These are phyloP conservation scores for Phyto melanocephala DNA, from an alignment of 2,888 invertebrate genomes.

Conservation along the genomic window DNA sequence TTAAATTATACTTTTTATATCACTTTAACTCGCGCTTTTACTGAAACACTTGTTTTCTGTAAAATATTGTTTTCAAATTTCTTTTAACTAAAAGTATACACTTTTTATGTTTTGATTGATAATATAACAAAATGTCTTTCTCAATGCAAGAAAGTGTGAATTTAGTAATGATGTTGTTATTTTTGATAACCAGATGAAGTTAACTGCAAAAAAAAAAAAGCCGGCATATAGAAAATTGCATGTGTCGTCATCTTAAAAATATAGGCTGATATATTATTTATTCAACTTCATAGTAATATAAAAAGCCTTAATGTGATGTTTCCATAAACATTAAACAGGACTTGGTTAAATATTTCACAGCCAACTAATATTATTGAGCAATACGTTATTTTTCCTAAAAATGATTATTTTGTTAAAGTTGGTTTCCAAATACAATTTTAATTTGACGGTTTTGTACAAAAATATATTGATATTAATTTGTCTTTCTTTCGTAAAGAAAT, in stretches of 20 bases:
- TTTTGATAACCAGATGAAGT: not conserved
- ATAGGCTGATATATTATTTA: not conserved
- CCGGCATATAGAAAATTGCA: no score
- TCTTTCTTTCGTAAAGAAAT: no score
- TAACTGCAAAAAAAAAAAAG: not conserved
- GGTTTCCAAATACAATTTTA: no score
- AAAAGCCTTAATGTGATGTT: no score
- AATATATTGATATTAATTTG: no score
- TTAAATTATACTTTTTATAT: slow-evolving; percentile 49
- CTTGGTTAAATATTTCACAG: no score
- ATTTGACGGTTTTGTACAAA: no score
- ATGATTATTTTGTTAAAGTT: no score
- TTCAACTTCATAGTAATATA: no score
- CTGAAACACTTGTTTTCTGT: slow-evolving; percentile 46
- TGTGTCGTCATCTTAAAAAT: not conserved
- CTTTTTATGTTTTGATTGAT: slow-evolving; percentile 12
- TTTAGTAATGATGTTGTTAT: slow-evolving; percentile 40
- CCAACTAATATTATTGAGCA: no score
- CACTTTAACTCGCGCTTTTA: slow-evolving; percentile 54
- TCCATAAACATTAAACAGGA: no score
- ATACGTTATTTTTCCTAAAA: no score
- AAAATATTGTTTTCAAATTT: not conserved
- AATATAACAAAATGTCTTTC: slow-evolving; percentile 24
- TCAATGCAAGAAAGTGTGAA: slow-evolving; percentile 62
- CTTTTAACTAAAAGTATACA: slow-evolving; percentile 47